Evolutionary conservation across 2,113 vertebrate genomes (phyloP), one percentile per base, ranked within the genome.

Genomic region (Narcine bancroftii): DNA sequence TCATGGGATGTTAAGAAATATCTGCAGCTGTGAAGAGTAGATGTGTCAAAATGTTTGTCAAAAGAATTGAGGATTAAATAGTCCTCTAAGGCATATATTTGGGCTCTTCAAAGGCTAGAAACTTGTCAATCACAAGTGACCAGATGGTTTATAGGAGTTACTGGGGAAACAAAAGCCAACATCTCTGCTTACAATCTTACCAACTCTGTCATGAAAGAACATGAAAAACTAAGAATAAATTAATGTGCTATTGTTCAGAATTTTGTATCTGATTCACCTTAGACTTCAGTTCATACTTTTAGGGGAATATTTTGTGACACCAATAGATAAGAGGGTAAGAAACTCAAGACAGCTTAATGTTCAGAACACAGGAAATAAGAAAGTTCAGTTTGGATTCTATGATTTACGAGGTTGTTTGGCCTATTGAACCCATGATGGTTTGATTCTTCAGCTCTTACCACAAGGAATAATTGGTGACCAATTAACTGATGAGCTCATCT

Each of bases 21-120:
- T 36, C 72, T 87, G 81, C 53, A 87, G 36, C n/a, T 36, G n/a
- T 87, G 81, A 87, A 60, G 39, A 87, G 81, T n/a, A 63, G 77
- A 2, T 15, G 60, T 87, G 81, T 87, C 81, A 60, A 87, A n/a
- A 87, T 36, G 15, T 56, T 85, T 85, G 81, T 53, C 13, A n/a
- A n/a, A 56, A 85, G 29, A 56, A 85, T 3, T n/a, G 53, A 56
- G 50, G 60, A 63, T 87, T 17, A 87, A 87, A 87, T 87, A n/a
- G 56, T 33, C 3, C 56, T 36, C 0, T 33, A 87, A 60, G 6
- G 5, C 81, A 87, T 5, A 56, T 60, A 33, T 56, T 60, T 60
- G 15, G 15, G 33, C 53, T 60, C 53, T 36, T 36, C 81, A 87
- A 56, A n/a, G n/a, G 53, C 33, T 36, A 85, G 53, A 60, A 36